These are phyloP conservation scores for Lophotis ruficrista DNA, from an alignment of 2,113 vertebrate genomes.

Conservation along the genomic window DNA sequence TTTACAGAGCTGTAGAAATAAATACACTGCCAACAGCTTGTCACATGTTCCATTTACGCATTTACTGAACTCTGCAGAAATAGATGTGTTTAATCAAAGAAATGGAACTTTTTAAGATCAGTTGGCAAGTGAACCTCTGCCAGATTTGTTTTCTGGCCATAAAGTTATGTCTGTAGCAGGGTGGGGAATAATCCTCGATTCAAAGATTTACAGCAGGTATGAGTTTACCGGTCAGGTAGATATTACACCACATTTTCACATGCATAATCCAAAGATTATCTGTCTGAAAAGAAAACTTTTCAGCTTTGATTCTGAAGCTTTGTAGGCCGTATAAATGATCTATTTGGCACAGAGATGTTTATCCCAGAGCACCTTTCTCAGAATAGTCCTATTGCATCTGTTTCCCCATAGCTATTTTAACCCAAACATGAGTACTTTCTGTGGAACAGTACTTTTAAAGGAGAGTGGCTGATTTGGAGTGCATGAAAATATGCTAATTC, in stretches of 20 bases:
- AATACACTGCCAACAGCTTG: conserved; percentile 39
- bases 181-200: not conserved
- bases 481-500: not conserved
- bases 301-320: not conserved
- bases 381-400: not conserved
- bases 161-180: not conserved
- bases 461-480: not conserved
- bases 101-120: conserved; percentile 39
- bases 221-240: not conserved
- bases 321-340: not conserved
- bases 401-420: not conserved
- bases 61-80: conserved; percentile 48
- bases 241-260: not conserved
- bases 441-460: not conserved
- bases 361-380: not conserved
- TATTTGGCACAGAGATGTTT: not conserved
- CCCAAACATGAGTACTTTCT: not conserved
- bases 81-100: conserved; percentile 56
- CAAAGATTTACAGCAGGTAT: not conserved
- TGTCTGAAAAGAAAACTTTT: not conserved
- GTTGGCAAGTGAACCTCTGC: conserved; percentile 8
- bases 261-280: not conserved
- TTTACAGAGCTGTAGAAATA: conserved; percentile 50
- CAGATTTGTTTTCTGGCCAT: conserved; percentile 46
- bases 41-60: conserved; percentile 48